These are phyloP conservation scores for Phoenicopterus ruber DNA, from an alignment of 2,113 vertebrate species.

Conservation along the genomic window DNA sequence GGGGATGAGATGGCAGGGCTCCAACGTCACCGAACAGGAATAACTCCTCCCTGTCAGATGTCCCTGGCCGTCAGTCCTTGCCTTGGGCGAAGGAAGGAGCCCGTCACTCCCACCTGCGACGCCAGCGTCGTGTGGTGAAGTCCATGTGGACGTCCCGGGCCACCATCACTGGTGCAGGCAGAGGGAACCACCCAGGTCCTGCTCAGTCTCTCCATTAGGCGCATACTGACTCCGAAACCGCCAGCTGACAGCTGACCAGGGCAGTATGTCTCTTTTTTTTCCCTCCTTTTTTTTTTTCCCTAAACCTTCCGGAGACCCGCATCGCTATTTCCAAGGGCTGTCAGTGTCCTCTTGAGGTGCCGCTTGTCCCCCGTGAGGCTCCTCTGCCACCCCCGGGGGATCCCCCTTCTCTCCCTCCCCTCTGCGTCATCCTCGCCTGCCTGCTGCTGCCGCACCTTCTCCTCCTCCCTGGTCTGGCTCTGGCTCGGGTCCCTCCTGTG, in stretches of 20 bases:
- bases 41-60: not conserved
- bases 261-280: not conserved
- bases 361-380: not conserved
- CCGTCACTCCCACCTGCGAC: rapidly evolving
- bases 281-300: not conserved
- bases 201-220: not conserved
- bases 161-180: not conserved
- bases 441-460: not conserved
- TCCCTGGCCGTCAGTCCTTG: rapidly evolving
- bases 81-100: not conserved
- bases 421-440: not conserved
- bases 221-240: not conserved
- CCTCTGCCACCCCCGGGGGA: not conserved
- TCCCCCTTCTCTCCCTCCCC: not conserved
- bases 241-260: not conserved
- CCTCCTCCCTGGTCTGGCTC: not conserved
- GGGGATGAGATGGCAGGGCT: not conserved
- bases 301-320: not conserved
- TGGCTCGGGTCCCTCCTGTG: not conserved
- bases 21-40: rapidly evolving
- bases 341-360: not conserved
- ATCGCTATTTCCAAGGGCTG: not conserved
- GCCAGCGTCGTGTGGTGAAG: not conserved
- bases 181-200: not conserved
- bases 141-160: not conserved